Evolutionary conservation across 2,888 invertebrate genomes (phyloP), one percentile per base, ranked within the genome.

Genomic region (Allygus modestus): DNA sequence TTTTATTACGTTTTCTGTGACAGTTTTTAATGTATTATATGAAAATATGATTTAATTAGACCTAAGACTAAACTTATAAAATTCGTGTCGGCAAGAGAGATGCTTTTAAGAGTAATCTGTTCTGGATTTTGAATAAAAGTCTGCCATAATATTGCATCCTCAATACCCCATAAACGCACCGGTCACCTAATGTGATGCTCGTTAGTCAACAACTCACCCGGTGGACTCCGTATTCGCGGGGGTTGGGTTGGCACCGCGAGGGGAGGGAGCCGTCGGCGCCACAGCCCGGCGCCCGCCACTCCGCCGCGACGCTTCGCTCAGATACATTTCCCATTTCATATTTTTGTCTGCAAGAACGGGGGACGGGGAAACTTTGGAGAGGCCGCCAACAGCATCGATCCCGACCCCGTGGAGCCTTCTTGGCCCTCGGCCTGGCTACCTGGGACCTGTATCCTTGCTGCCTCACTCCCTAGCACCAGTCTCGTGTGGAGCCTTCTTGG

Each of bases 311-410:
- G 65, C 65, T 26, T 2, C 28, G 20, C 65, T 31, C 65, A 65
- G 65, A 26, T 65, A 65, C 65, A 65, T 65, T 28, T 65, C 65
- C 9, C 65, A 65, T 28, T 65, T 65, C 65, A 65, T 65, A 65
- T 65, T 28, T 65, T 58, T 23, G 58, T 65, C 28, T 65, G 65
- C 65, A 65, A 65, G 31, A 65, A 65, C 28, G 28, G 31, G 65
- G 31, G 65, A 65, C 65, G 26, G 31, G 28, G 28, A 65, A 28
- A 65, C 65, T 65, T 65, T 28, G 58, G 26, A 65, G 26, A 28
- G 28, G 26, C 31, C 65, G 65, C 65, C 28, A 28, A 11, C 7
- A 65, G 15, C 28, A 65, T 65, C 65, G 65, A 65, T 65, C 28
- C 28, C 28, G 26, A 15, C 28, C 65, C 28, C 28, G n/a, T 15